Conservation (phyloP, 2,113 vertebrate genomes). For the Megaceryle maxima region DNA sequence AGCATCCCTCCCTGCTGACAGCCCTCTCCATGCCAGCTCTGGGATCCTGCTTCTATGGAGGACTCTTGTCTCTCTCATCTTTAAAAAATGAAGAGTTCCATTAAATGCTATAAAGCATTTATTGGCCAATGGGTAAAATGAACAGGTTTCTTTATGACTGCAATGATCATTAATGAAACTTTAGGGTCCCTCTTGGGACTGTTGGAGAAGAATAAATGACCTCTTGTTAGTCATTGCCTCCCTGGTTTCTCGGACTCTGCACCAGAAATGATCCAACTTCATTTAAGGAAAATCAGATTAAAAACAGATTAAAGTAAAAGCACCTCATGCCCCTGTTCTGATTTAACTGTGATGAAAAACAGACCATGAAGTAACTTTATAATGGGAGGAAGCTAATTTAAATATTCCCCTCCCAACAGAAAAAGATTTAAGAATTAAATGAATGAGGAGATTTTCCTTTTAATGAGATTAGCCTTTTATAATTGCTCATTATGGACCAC, state of each 20-base stretch:
- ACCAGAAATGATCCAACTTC: slow-evolving; percentile 28
- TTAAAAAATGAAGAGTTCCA: not conserved
- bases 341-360: slow-evolving; percentile 54
- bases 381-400: slow-evolving; percentile 50
- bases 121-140: not conserved
- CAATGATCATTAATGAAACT: slow-evolving; percentile 44
- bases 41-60: not conserved
- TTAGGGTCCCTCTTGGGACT: slow-evolving; percentile 1
- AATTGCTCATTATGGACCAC: slow-evolving; percentile 29
- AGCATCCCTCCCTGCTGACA: not conserved
- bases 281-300: slow-evolving; percentile 44
- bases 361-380: slow-evolving; percentile 49
- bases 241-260: slow-evolving; percentile 31
- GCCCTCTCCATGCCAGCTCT: not conserved
- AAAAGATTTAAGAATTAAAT: slow-evolving; percentile 55
- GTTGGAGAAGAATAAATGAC: slow-evolving; percentile 10
- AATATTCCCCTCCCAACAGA: slow-evolving; percentile 43
- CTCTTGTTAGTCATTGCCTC: slow-evolving; percentile 24
- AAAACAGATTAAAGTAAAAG: slow-evolving; percentile 51
- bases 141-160: not conserved
- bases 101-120: slow-evolving; percentile 22
- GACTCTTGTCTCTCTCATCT: not conserved
- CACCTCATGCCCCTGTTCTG: slow-evolving; percentile 19
- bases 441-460: slow-evolving; percentile 41
- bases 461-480: slow-evolving; percentile 52